A percentile compares a stretch with the other conserved stretches of the same genome.
phyloP scores from a whole-genome alignment of 64 coral and sea anemone species.

The Pocillopora verrucosa region DNA sequence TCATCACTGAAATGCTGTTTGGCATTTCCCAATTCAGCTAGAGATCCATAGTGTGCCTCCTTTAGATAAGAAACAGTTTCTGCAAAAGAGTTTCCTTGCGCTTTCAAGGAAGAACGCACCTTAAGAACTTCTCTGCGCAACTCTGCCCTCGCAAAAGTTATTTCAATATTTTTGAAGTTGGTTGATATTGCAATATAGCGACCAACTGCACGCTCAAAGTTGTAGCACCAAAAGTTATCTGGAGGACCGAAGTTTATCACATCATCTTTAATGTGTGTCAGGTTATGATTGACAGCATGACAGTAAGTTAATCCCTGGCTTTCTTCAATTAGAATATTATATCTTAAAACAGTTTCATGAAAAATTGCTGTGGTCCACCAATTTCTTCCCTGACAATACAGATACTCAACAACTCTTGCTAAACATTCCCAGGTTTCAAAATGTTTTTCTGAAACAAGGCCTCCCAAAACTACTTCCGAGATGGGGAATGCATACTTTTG shows the following conservation, averaged over 20 bases:
- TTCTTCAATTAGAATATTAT: slow-evolving; percentile 47
- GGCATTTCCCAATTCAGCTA: no score
- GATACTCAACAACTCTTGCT: slow-evolving; percentile 32
- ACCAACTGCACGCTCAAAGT: slow-evolving; percentile 48
- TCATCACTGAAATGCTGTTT: no score
- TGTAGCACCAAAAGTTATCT: slow-evolving; percentile 54
- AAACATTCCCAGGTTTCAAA: slow-evolving; percentile 26
- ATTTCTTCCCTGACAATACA: slow-evolving; percentile 40
- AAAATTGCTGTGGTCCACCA: slow-evolving; percentile 41
- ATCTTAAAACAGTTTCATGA: not conserved
- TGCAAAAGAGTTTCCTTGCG: not conserved
- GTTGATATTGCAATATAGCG: slow-evolving; percentile 26
- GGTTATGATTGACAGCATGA: slow-evolving; percentile 11
- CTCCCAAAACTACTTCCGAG: slow-evolving; percentile 41
- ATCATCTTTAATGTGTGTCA: slow-evolving; percentile 34
- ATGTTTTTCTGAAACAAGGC: not conserved
- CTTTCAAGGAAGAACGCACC: not conserved
- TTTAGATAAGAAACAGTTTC: no score
- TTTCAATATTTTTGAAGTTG: slow-evolving; percentile 43
- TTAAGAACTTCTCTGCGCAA: slow-evolving; percentile 30
- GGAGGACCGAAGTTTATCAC: slow-evolving; percentile 27
- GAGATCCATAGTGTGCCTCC: no score
- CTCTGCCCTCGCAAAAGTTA: slow-evolving; percentile 26
- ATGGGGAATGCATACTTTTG: slow-evolving; percentile 51
- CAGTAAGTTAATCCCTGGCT: slow-evolving; percentile 35